Evolutionary conservation across 2,113 vertebrate genomes (phyloP).

Genomic region (Cinclus cinclus): DNA sequence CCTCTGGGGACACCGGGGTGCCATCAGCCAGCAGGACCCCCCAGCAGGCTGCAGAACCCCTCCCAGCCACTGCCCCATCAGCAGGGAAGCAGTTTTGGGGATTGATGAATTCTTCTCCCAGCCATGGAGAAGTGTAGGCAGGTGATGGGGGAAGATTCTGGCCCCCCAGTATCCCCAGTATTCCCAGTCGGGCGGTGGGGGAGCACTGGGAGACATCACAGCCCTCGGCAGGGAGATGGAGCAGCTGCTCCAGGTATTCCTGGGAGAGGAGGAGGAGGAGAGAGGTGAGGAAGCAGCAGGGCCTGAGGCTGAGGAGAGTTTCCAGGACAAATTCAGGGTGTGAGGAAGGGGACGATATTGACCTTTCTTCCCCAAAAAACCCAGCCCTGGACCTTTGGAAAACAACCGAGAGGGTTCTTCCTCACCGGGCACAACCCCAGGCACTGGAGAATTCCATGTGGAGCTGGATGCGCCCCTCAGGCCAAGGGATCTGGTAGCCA

Average conservation of each 20-base stretch:
- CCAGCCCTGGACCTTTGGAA: neutral
- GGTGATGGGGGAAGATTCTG: neutral
- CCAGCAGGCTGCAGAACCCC: neutral
- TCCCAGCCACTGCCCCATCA: neutral
- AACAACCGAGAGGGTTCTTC: rapidly evolving
- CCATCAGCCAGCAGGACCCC: neutral
- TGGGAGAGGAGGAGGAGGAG: neutral
- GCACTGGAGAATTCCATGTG: neutral
- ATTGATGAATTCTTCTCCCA: neutral
- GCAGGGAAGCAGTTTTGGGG: neutral
- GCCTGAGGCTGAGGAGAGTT: neutral
- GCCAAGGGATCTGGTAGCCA: neutral
- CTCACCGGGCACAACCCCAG: neutral
- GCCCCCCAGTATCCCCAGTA: neutral
- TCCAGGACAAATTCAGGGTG: neutral
- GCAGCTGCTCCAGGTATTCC: neutral
- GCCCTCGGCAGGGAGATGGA: neutral
- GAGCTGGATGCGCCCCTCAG: neutral
- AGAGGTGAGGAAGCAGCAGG: neutral
- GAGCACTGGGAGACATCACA: neutral
- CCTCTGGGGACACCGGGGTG: neutral
- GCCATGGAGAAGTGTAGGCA: neutral
- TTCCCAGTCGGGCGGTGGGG: rapidly evolving
- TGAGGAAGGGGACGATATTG: neutral
- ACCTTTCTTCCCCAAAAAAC: neutral